Evolutionary conservation across 2,113 vertebrate species (phyloP), one percentile per base, ranked within the genome.

Genomic region (Pelecanoides urinatrix): DNA sequence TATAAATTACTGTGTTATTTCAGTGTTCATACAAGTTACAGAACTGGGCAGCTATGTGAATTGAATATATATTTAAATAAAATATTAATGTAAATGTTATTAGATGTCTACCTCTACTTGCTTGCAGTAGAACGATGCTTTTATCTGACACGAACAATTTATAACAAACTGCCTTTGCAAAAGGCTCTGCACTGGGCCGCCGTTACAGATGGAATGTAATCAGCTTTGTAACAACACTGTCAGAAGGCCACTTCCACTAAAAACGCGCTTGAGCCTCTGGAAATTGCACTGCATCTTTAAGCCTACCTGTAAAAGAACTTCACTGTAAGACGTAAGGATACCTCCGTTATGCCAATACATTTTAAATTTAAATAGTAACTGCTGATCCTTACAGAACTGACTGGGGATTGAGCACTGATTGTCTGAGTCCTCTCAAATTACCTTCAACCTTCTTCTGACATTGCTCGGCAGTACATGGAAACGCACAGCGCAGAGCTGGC

Each of bases 401-500:
- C 59, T 17, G 71, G 92, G 93, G 68, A 23, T 7, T 11, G 81
- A 90, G 94, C 71, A 2, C 76, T 16, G 89, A 16, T 16, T 52
- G 61, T 25, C 76, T 23, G 89, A 72, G 81, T 13, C 74, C 88
- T 86, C 95, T 92, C 90, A 36, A 81, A 27, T 96, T 96, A 49
- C 94, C 90, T 84, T 16, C 96, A 94, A 3, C 95, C 94, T 92
- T 90, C 27, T 36, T 1, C 90, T 93, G 96, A 84, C 94, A 77
- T 29, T 93, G 88, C 96, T 56, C 8, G 26, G 45, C 75, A n/a
- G 47, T 2, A 5, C 59, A 4, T 2, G 49, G 19, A 13, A 13
- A 9, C 2, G 7, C 30, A 3, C 16, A 1, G 75, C 3, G 4
- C 16, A 8, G 38, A 6, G 4, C 32, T 9, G 4, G 18, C 7